Evolutionary conservation across 2,797 vertebrate species (phyloP).

Genomic region (Pipistrellus pipistrellus): DNA sequence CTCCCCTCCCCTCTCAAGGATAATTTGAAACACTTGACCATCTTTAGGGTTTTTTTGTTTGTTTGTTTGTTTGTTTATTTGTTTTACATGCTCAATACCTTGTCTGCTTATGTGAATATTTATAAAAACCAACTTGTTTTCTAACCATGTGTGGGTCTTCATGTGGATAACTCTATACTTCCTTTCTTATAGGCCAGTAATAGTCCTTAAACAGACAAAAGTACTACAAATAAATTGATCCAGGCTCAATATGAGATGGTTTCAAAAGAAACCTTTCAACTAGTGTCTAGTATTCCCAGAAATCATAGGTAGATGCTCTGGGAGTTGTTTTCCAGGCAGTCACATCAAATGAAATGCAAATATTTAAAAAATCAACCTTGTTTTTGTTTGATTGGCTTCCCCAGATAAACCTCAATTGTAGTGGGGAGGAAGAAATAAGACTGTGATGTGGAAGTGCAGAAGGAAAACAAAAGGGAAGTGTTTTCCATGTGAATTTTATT

Average conservation of each 20-base stretch:
- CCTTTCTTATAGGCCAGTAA: background rate
- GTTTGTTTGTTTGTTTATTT: background rate
- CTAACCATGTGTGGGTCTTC: background rate
- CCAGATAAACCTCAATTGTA: background rate
- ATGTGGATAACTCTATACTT: background rate
- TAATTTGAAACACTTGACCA: constrained; percentile 68
- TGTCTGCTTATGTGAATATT: constrained; percentile 12
- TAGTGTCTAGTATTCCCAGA: background rate
- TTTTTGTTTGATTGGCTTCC: constrained; percentile 43
- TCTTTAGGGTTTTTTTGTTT: background rate
- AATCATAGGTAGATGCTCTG: background rate
- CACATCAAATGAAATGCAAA: constrained; percentile 58
- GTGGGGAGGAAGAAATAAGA: background rate
- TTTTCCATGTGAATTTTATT: constrained; percentile 16
- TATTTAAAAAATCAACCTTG: constrained; percentile 48
- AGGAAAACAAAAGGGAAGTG: background rate
- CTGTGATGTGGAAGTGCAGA: background rate
- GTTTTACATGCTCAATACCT: background rate
- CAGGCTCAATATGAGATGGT: background rate
- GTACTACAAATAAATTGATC: constrained; percentile 43
- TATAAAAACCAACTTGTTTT: constrained; percentile 36
- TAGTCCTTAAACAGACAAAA: constrained; percentile 58
- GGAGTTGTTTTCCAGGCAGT: constrained; percentile 48
- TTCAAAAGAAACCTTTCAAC: constrained; percentile 48
- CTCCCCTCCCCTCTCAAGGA: background rate